A percentile compares a stretch with the other conserved stretches of the same genome.
These are phyloP conservation scores for Onychomys leucogaster DNA, from an alignment of 2,797 vertebrate genomes.

Conservation along the genomic window DNA sequence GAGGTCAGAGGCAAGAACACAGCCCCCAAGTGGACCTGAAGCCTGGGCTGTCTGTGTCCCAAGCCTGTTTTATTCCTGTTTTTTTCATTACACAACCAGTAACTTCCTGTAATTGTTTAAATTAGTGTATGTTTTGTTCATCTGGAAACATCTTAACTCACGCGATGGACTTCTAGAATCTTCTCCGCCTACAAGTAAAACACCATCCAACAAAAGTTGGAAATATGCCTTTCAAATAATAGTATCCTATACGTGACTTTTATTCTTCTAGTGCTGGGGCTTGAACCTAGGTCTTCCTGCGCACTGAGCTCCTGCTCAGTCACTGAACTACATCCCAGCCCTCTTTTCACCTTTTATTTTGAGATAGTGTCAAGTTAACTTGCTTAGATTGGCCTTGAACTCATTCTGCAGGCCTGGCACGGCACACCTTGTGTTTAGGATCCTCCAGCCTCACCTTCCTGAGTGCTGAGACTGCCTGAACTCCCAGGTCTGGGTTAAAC, in stretches of 20 bases:
- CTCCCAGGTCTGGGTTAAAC: background rate
- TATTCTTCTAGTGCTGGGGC: background rate
- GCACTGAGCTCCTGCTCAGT: background rate
- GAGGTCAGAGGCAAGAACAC: background rate
- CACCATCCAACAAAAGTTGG: background rate
- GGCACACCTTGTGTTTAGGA: background rate
- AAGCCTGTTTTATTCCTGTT: background rate
- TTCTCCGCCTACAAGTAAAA: background rate
- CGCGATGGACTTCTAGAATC: background rate
- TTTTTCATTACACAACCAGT: background rate
- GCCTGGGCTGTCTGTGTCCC: background rate
- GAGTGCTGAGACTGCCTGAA: background rate
- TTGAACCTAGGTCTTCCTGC: background rate
- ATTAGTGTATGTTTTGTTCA: background rate
- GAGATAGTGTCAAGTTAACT: background rate
- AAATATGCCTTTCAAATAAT: background rate
- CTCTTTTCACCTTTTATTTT: background rate
- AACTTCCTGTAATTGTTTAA: conserved; percentile 17
- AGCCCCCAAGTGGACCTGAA: background rate
- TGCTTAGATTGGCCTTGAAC: background rate
- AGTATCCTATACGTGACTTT: background rate
- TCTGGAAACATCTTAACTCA: background rate
- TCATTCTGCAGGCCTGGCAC: background rate
- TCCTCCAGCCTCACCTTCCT: background rate
- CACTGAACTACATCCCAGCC: background rate